Evolutionary conservation across 2,888 invertebrate species (phyloP).

Genomic region (Apodemia hepburni): DNA sequence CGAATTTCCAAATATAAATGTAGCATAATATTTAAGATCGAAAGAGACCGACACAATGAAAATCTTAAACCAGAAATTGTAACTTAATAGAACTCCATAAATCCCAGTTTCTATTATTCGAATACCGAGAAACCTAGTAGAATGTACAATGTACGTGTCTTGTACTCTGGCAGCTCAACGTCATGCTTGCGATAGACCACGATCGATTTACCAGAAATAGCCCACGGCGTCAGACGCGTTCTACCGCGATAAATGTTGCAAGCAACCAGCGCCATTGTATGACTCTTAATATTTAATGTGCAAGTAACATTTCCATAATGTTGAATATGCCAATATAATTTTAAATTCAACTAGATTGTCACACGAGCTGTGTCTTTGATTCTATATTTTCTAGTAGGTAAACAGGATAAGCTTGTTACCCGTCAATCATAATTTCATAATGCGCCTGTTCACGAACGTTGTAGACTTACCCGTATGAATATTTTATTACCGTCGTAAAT

Average conservation of each 20-base stretch:
- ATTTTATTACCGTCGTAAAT: constrained; percentile 19
- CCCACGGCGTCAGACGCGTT: constrained; percentile 47
- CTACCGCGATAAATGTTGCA: constrained; percentile 55
- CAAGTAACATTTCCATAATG: constrained; percentile 62
- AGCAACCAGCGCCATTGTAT: constrained; percentile 38
- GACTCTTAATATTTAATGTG: constrained; percentile 66
- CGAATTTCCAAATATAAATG: background rate
- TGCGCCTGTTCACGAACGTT: constrained; percentile 14
- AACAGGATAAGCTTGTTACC: constrained; percentile 19
- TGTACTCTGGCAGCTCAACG: constrained; percentile 19
- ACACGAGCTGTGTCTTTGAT: constrained; percentile 21
- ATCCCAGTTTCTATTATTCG: constrained; percentile 15
- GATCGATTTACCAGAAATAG: constrained; percentile 69
- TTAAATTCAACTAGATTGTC: constrained; percentile 46
- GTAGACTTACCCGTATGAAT: constrained; percentile 18
- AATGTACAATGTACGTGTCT: constrained; percentile 17
- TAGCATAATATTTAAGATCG: background rate
- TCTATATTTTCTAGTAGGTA: constrained; percentile 18
- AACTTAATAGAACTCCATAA: constrained; percentile 9
- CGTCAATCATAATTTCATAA: constrained; percentile 20
- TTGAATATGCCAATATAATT: constrained; percentile 45
- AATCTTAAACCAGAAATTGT: background rate
- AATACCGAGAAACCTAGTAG: constrained; percentile 4
- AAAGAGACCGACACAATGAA: background rate
- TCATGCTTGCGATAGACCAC: constrained; percentile 24